Evolutionary conservation across 2,888 invertebrate genomes (phyloP).

Genomic region (Scaptomyza parva): DNA sequence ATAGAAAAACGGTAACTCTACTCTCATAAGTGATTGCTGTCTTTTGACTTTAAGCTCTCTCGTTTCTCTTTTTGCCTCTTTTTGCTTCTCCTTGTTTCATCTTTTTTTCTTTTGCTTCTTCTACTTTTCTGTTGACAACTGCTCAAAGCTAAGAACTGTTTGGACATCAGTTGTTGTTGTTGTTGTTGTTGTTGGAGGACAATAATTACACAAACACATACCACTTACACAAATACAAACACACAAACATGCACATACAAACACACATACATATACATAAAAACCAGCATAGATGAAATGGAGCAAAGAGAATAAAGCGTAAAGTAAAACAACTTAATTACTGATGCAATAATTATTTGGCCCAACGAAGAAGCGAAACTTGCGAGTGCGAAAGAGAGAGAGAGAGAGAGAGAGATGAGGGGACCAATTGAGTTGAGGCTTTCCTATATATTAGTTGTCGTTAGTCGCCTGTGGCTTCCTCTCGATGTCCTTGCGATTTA

Average conservation of each 20-base stretch:
- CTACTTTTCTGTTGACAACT: neutral
- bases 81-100: neutral
- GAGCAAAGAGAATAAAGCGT: neutral
- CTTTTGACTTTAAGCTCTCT: conserved; percentile 46
- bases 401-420: neutral
- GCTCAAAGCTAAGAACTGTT: neutral
- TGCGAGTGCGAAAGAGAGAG: neutral
- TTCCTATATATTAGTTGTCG: conserved; percentile 42
- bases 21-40: conserved; percentile 33
- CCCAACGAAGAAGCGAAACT: neutral
- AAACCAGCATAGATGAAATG: neutral
- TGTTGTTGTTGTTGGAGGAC: no score
- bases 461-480: conserved; percentile 45
- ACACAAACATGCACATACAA: no score
- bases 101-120: neutral
- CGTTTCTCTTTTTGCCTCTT: neutral
- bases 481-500: conserved; percentile 67
- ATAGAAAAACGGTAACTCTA: conserved; percentile 7
- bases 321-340: conserved; percentile 55
- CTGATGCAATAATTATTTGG: conserved; percentile 62
- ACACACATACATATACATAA: neutral
- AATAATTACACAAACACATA: conserved; percentile 5
- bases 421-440: neutral
- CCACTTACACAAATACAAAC: no score
- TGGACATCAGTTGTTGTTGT: conserved; percentile 14